Evolutionary conservation across 2,888 invertebrate genomes (phyloP).

Genomic region (Caprella mutica): DNA sequence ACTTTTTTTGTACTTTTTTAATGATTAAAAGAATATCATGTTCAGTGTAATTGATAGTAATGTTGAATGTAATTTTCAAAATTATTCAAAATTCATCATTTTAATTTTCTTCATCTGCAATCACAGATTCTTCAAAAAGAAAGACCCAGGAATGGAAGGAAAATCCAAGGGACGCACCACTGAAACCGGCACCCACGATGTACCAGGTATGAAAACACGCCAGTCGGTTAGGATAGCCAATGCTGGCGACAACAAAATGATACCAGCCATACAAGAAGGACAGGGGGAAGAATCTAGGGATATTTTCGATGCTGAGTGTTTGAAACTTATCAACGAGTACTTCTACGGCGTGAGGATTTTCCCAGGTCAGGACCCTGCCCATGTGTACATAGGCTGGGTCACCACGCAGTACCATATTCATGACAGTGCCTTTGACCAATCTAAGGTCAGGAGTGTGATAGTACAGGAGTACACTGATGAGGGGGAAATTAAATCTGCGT

Average conservation of each 20-base stretch:
- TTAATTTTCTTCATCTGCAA: too few species aligned
- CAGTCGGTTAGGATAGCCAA: conserved; percentile 25
- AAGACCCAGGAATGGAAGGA: conserved; percentile 57
- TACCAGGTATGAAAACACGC: conserved; percentile 16
- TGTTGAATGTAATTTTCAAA: too few species aligned
- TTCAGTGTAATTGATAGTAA: too few species aligned
- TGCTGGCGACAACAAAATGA: conserved; percentile 19
- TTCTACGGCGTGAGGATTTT: conserved; percentile 77
- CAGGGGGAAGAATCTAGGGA: conserved; percentile 6
- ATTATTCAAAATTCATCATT: too few species aligned
- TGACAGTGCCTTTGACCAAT: conserved; percentile 79
- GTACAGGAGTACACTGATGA: conserved; percentile 43
- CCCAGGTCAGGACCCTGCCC: conserved; percentile 87
- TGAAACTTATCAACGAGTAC: conserved; percentile 91
- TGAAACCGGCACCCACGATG: conserved; percentile 41
- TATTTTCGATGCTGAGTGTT: conserved; percentile 64
- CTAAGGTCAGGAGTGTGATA: conserved; percentile 68
- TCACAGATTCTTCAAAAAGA: conserved; percentile 74
- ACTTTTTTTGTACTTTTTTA: too few species aligned
- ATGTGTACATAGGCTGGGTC: conserved; percentile 98
- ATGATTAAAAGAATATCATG: too few species aligned
- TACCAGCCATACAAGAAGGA: conserved; percentile 30
- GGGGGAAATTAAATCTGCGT: conserved; percentile 30
- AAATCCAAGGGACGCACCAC: conserved; percentile 59
- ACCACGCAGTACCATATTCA: conserved; percentile 92